Base-by-base conservation (phyloP, 2,888 invertebrate genomes). In the Xanthostigma xanthostigma region DNA sequence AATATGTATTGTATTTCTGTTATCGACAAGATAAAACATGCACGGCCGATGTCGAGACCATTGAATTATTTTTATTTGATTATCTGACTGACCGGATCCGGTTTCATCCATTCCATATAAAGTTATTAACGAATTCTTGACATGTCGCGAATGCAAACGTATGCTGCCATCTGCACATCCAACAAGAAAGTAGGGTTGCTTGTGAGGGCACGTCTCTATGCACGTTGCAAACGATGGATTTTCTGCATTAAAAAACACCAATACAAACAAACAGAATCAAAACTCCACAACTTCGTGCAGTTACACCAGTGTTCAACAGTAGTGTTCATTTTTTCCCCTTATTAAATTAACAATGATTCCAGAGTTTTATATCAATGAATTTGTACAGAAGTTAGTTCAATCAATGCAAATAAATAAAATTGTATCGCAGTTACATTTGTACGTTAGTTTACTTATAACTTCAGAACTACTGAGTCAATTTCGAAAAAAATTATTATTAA, bases 1-100 rank as follows among this genome's bases (percentile, higher is more conserved):
- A 37, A 74, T 59, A 50, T 73, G 67, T 41, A 76, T 63, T 36
- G 66, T 68, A 54, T 64, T 69, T 38, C 50, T 54, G 27, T 59
- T 57, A 57, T 74, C 73, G 51, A 72, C 62, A 12, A 67, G 64
- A 54, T 70, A 75, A 55, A 76, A 64, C 14, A 69, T 64, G 50
- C 71, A 70, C 1, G 75, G 73, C 56, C 67, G 70, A 11, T 69
- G 67, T 45, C 61, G 64, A 1, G 74, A 75, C 75, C 75, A 75
- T 55, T 71, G 70, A 8, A 76, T 57, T 4, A 60, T 57, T 53
- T 65, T 66, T 36, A 75, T 62, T 10, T 60, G 59, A 6, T 36
- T 42, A 27, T 58, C 58, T 9, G 52, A 59, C 8, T 50, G 51
- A 11, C 43, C 45, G 13, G 38, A 14, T 41, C 53, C 57, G 36